Percentiles rank a stretch among this genome's conserved stretches.
Evolutionary conservation across 1,140 invertebrate genomes (phyloP).

Genomic region (Mizuhopecten yessoensis): DNA sequence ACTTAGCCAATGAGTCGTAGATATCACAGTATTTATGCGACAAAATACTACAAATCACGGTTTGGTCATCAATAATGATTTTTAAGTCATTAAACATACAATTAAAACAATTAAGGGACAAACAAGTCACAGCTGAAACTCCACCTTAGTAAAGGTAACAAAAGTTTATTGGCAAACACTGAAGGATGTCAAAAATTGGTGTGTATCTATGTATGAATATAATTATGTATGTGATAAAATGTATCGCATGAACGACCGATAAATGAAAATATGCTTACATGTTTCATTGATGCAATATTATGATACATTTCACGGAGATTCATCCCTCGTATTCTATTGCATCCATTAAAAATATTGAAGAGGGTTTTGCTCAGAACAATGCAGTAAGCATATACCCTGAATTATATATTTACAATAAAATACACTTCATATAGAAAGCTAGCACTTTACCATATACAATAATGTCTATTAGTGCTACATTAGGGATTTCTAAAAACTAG

Average conservation of each 20-base stretch:
- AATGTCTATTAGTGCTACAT: constrained; percentile 35
- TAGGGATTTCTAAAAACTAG: constrained; percentile 34
- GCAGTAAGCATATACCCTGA: constrained; percentile 37
- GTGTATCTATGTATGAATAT: neutral
- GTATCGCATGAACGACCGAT: neutral
- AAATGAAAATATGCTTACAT: neutral
- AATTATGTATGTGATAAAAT: constrained; percentile 22
- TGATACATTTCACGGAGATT: neutral
- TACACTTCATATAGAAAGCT: constrained; percentile 29
- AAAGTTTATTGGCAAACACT: constrained; percentile 39
- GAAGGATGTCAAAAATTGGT: constrained; percentile 28
- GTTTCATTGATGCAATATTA: neutral
- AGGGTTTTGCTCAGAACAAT: constrained; percentile 24
- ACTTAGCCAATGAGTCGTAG: too few species aligned
- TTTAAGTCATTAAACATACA: constrained; percentile 14
- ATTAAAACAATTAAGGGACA: neutral
- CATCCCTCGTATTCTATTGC: neutral
- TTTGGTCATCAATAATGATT: neutral
- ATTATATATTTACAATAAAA: constrained; percentile 40
- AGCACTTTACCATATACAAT: constrained; percentile 9
- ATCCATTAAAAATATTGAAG: constrained; percentile 34
- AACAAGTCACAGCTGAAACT: neutral
- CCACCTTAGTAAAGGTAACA: constrained; percentile 17
- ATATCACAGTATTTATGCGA: neutral
- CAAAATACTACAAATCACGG: neutral